These are phyloP conservation scores for Gobius niger DNA, from an alignment of 2,113 vertebrate species.

Conservation along the genomic window DNA sequence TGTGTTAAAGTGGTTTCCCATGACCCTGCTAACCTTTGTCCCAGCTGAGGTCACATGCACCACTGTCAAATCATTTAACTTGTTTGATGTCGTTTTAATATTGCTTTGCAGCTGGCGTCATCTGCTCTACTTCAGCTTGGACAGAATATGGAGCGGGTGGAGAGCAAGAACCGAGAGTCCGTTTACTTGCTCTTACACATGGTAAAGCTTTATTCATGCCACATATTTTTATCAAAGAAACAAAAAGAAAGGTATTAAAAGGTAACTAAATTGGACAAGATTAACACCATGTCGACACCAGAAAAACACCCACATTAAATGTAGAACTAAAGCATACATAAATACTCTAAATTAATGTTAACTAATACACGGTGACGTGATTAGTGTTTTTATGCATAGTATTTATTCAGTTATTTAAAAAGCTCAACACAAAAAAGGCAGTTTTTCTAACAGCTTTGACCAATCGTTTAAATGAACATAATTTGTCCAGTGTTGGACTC, in stretches of 20 bases:
- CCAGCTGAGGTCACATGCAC: slow-evolving; percentile 9
- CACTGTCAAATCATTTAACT: slow-evolving; percentile 22
- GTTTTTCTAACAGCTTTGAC: too few species aligned
- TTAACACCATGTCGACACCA: too few species aligned
- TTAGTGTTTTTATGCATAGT: too few species aligned
- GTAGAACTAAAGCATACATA: too few species aligned
- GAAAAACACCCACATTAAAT: too few species aligned
- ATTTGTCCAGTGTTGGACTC: too few species aligned
- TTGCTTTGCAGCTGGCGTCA: slow-evolving; percentile 82
- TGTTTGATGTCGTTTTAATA: slow-evolving; percentile 19
- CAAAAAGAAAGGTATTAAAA: background rate
- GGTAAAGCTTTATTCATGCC: slow-evolving; percentile 68
- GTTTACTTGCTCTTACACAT: slow-evolving; percentile 88
- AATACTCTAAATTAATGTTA: too few species aligned
- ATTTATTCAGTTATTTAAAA: too few species aligned
- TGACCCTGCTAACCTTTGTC: slow-evolving; percentile 32
- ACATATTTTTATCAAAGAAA: background rate
- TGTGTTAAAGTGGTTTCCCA: slow-evolving; percentile 33
- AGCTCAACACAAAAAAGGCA: too few species aligned
- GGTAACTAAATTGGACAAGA: too few species aligned
- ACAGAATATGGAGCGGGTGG: slow-evolving; percentile 82
- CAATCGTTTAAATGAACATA: too few species aligned
- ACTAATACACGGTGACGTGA: too few species aligned
- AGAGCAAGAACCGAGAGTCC: slow-evolving; percentile 86
- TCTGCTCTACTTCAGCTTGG: slow-evolving; percentile 86